Conservation (phyloP, 2,797 vertebrate genomes). For the Tolypeutes matacus region DNA sequence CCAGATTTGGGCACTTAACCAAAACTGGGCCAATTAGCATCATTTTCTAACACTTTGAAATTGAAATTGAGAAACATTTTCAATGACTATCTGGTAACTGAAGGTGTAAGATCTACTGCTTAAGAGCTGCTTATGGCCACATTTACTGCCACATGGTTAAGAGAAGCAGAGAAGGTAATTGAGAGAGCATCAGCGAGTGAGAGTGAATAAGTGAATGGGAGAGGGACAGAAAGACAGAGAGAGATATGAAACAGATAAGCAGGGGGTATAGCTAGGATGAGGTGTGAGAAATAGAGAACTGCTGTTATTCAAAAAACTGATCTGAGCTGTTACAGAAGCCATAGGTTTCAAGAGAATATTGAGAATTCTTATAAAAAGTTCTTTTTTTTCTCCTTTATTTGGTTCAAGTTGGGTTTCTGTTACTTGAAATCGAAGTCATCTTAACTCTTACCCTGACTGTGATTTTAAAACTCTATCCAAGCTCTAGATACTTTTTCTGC, state of each 20-base stretch:
- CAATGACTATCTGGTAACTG: neutral
- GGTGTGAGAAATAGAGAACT: neutral
- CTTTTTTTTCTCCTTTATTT: neutral
- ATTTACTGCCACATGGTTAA: neutral
- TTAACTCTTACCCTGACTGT: neutral
- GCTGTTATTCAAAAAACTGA: neutral
- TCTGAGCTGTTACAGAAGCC: neutral
- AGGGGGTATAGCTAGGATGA: neutral
- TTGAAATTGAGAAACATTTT: neutral
- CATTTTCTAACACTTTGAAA: neutral
- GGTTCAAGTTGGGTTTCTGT: slow-evolving; percentile 31
- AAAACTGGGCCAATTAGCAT: neutral
- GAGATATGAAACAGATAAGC: neutral
- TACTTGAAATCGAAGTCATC: slow-evolving; percentile 29
- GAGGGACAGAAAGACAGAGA: neutral
- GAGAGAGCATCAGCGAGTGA: neutral
- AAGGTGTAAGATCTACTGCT: neutral
- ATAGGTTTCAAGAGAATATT: neutral
- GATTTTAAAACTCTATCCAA: neutral
- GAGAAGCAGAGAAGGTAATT: neutral
- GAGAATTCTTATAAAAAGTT: neutral
- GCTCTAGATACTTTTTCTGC: neutral
- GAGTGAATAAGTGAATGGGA: neutral
- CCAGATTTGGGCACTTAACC: neutral
- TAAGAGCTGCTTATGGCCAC: neutral